phyloP scores from a whole-genome alignment of 2,797 vertebrate genomes.

The Sebastes minor region DNA sequence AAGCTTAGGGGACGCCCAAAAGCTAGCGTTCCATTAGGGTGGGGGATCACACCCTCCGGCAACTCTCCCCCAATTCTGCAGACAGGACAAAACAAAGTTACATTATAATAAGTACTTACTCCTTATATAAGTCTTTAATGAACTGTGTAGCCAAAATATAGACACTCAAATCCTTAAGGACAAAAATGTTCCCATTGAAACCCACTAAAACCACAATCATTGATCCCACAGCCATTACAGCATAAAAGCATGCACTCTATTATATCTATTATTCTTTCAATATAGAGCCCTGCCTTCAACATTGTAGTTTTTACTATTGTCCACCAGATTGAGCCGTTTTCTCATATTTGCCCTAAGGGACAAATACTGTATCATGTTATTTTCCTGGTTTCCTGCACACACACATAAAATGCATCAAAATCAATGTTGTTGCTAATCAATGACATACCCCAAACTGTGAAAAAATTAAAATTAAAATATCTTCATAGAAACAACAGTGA shows the following conservation, averaged over 20 bases:
- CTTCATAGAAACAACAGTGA: too few species aligned
- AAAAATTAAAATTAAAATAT: fast-evolving
- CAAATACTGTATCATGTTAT: not conserved
- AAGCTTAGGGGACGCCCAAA: constrained; percentile 80
- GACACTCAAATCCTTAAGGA: not conserved
- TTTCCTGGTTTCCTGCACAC: not conserved
- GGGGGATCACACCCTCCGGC: constrained; percentile 79
- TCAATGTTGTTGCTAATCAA: too few species aligned
- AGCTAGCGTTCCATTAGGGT: constrained; percentile 80
- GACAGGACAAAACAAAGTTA: constrained; percentile 1
- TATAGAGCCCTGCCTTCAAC: not conserved
- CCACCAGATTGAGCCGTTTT: not conserved
- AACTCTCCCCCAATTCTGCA: constrained; percentile 80
- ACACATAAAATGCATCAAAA: not conserved
- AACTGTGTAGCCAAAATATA: not conserved
- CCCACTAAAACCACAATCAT: not conserved
- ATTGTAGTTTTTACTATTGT: not conserved
- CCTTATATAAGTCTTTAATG: not conserved
- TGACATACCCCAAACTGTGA: fast-evolving
- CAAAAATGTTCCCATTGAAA: not conserved
- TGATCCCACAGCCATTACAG: not conserved
- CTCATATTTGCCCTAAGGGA: not conserved
- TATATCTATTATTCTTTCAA: not conserved
- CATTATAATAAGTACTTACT: not conserved
- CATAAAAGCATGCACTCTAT: not conserved